phyloP scores from a whole-genome alignment of 2,113 vertebrate species.

The Clinocottus analis region DNA sequence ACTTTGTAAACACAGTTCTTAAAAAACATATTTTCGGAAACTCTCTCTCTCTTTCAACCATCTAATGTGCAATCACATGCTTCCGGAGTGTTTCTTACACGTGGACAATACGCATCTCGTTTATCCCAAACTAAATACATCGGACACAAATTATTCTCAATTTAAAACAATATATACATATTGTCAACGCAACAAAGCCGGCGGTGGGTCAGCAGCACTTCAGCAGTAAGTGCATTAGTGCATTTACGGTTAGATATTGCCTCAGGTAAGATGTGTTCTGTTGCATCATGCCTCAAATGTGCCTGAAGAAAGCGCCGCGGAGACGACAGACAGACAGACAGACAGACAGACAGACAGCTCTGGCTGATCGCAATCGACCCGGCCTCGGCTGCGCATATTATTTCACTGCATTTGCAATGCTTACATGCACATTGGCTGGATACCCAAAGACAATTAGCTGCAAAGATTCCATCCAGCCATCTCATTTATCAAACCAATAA shows the following conservation, averaged over 20 bases:
- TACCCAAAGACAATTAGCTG: conserved; percentile 60
- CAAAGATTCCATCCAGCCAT: conserved; percentile 47
- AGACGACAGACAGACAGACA: conserved; percentile 19
- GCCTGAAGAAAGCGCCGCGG: conserved; percentile 39
- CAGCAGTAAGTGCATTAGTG: conserved; percentile 27
- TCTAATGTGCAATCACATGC: not conserved
- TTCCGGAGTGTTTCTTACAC: not conserved
- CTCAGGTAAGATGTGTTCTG: conserved; percentile 50
- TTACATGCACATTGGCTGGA: conserved; percentile 50
- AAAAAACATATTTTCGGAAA: not conserved
- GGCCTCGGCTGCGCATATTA: conserved; percentile 33
- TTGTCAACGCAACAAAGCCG: conserved; percentile 1
- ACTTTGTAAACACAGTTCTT: not conserved
- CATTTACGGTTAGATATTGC: conserved; percentile 43
- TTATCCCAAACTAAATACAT: conserved; percentile 2
- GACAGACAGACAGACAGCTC: conserved; percentile 26
- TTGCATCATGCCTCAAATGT: conserved; percentile 57
- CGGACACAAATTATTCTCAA: not conserved
- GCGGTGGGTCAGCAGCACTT: conserved; percentile 7
- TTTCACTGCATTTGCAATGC: conserved; percentile 59
- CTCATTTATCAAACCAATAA: conserved; percentile 66
- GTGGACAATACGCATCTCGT: conserved; percentile 1
- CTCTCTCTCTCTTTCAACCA: not conserved
- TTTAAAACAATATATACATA: not conserved
- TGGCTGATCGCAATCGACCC: conserved; percentile 46